A percentile compares a stretch with the other conserved stretches of the same genome.
phyloP scores from a whole-genome alignment of 2,888 invertebrate species.

The Drosophila merina region DNA sequence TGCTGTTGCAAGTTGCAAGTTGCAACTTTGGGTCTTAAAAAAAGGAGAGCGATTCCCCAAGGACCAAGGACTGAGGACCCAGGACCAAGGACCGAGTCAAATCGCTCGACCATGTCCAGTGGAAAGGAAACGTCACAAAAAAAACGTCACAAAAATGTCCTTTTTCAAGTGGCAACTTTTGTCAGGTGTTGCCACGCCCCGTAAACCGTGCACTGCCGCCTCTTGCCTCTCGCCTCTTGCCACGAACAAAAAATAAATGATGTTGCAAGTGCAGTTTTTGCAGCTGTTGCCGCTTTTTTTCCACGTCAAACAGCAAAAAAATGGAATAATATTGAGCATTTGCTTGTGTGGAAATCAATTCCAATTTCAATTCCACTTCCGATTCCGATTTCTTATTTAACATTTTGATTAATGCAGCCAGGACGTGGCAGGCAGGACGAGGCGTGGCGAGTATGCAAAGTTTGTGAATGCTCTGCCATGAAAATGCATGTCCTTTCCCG shows the following conservation, averaged over 20 bases:
- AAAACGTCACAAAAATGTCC: conserved; percentile 14
- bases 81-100: background rate
- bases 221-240: background rate
- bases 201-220: background rate
- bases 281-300: conserved; percentile 13
- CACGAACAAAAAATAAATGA: conserved; percentile 36
- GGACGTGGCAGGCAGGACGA: conserved; percentile 2
- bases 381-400: conserved; percentile 70
- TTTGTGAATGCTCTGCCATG: conserved; percentile 20
- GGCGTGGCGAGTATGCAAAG: conserved; percentile 31
- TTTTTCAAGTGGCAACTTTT: conserved; percentile 22
- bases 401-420: conserved; percentile 78
- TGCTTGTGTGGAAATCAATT: conserved; percentile 67
- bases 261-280: conserved; percentile 34
- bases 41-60: background rate
- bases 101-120: conserved; percentile 16
- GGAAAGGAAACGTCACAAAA: background rate
- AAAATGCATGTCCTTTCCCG: conserved; percentile 18
- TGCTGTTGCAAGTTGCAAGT: conserved; percentile 28
- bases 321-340: conserved; percentile 69
- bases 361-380: conserved; percentile 45
- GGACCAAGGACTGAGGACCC: too few relatives aligned
- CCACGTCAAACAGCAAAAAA: conserved; percentile 7
- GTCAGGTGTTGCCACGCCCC: conserved; percentile 17
- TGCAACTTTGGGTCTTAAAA: conserved; percentile 13